phyloP scores from a whole-genome alignment of 2,797 vertebrate genomes.

The Galago senegalensis region DNA sequence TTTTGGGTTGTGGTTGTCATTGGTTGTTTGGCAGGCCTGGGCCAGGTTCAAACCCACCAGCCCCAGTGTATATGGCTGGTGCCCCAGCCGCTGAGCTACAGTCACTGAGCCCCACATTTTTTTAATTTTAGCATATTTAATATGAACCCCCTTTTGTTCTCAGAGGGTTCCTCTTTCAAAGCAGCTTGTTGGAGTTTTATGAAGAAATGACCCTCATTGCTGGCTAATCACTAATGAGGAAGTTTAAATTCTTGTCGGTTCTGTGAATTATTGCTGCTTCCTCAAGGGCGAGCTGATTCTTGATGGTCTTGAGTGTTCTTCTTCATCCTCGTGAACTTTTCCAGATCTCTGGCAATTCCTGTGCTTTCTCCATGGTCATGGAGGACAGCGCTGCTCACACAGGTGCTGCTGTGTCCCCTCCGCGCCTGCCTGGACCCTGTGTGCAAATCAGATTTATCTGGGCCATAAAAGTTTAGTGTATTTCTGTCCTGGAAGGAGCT shows the following conservation, averaged over 20 bases:
- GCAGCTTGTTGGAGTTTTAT: background rate
- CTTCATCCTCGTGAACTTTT: background rate
- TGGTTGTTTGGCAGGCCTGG: no score
- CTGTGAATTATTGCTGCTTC: background rate
- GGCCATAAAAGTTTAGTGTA: background rate
- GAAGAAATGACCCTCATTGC: background rate
- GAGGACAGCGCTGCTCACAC: no score
- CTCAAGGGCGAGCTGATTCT: background rate
- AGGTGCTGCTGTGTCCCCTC: background rate
- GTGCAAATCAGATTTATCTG: background rate
- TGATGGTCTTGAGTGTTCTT: background rate
- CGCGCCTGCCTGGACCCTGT: accelerated
- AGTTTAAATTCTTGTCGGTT: background rate
- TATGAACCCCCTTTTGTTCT: background rate
- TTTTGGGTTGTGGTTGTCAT: no score
- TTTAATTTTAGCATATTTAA: background rate
- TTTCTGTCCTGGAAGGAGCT: background rate
- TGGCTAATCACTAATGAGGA: background rate
- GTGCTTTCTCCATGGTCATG: background rate
- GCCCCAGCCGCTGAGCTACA: no score
- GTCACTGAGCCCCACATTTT: no score
- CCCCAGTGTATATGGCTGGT: no score
- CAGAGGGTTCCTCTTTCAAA: background rate
- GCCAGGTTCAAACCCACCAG: no score
- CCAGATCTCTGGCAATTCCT: no score